Percentiles rank a stretch among this genome's conserved stretches.
These are phyloP conservation scores for Erpetoichthys calabaricus DNA, from an alignment of 2,797 vertebrate genomes.

Conservation along the genomic window DNA sequence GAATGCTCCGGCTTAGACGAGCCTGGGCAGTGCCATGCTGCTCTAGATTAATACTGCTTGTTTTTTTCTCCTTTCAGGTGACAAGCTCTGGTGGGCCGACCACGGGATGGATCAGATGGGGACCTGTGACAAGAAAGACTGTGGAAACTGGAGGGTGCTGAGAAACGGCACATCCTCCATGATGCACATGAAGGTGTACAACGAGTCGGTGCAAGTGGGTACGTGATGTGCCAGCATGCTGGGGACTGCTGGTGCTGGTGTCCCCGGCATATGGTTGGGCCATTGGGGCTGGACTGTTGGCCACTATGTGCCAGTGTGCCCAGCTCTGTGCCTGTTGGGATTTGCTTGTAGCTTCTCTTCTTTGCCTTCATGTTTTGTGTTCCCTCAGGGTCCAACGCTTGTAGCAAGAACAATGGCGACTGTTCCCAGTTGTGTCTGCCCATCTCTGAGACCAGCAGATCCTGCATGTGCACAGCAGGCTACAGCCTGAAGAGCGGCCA, in stretches of 20 bases:
- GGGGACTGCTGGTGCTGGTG: rapidly evolving
- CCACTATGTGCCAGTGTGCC: too few relatives aligned
- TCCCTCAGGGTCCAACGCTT: conserved; percentile 64
- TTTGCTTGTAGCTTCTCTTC: neutral
- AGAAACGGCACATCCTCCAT: conserved; percentile 81
- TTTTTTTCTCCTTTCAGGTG: conserved; percentile 40
- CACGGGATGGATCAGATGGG: conserved; percentile 84
- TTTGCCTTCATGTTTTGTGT: neutral
- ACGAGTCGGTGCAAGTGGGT: conserved; percentile 78
- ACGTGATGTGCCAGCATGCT: rapidly evolving
- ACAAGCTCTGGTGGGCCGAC: conserved; percentile 94
- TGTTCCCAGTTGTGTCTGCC: conserved; percentile 94
- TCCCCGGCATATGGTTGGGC: rapidly evolving
- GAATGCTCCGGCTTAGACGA: rapidly evolving
- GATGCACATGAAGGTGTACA: conserved; percentile 94
- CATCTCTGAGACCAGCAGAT: conserved; percentile 62
- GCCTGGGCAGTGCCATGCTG: neutral
- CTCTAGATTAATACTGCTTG: neutral
- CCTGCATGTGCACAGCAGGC: conserved; percentile 91
- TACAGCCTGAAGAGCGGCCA: conserved; percentile 85
- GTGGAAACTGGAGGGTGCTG: conserved; percentile 59
- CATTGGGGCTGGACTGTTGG: rapidly evolving
- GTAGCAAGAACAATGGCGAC: conserved; percentile 82
- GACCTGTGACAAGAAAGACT: conserved; percentile 79
- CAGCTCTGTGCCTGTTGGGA: neutral